phyloP scores from a whole-genome alignment of 1,140 invertebrate genomes.

The Oncopodura yosiiana region DNA sequence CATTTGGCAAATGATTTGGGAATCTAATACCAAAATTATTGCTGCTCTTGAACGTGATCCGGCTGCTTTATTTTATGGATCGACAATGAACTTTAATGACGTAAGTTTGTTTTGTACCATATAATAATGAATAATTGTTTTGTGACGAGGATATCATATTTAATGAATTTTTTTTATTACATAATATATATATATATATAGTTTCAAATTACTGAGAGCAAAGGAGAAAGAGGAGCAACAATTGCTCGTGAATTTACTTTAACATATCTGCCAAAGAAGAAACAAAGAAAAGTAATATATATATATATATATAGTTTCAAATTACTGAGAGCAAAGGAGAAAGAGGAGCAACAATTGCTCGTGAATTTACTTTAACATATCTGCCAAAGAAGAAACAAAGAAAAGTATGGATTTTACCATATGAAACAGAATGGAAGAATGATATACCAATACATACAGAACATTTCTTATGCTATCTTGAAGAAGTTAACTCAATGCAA shows the following conservation, averaged over 20 bases:
- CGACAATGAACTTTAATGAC: slow-evolving; percentile 47
- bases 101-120: slow-evolving; percentile 38
- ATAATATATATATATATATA: background rate
- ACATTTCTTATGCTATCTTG: slow-evolving; percentile 52
- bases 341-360: slow-evolving; percentile 26
- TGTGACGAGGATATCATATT: slow-evolving; percentile 8
- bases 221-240: slow-evolving; percentile 19
- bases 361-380: slow-evolving; percentile 26
- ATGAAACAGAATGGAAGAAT: slow-evolving; percentile 35
- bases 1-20: slow-evolving; percentile 84
- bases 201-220: slow-evolving; percentile 22
- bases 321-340: slow-evolving; percentile 26
- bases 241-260: slow-evolving; percentile 31
- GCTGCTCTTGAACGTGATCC: slow-evolving; percentile 44
- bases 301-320: slow-evolving; percentile 23
- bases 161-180: background rate
- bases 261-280: slow-evolving; percentile 27
- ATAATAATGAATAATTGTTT: slow-evolving; percentile 7
- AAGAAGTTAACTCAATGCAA: slow-evolving; percentile 71
- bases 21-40: slow-evolving; percentile 66
- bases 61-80: slow-evolving; percentile 49
- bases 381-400: slow-evolving; percentile 30
- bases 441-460: slow-evolving; percentile 34
- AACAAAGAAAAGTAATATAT: slow-evolving; percentile 29
- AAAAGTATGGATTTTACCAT: slow-evolving; percentile 36